Percentiles rank a stretch among this genome's conserved stretches.
Evolutionary conservation across 2,888 invertebrate genomes (phyloP).

Genomic region (Malthinus flaveolus): DNA sequence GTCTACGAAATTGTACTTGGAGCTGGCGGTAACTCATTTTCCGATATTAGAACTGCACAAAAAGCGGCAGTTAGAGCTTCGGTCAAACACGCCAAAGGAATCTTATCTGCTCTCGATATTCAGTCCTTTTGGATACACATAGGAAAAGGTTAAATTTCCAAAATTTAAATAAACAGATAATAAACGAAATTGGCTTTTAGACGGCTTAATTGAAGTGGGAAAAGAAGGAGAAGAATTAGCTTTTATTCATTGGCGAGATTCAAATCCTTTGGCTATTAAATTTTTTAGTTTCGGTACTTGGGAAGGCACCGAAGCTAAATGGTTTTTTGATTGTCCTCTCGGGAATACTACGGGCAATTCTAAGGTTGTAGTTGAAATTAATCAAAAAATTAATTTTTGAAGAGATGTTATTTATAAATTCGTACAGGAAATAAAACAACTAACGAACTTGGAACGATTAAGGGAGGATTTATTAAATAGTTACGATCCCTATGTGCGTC

Average conservation of each 20-base stretch:
- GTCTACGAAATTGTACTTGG: constrained; percentile 76
- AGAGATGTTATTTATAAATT: constrained; percentile 38
- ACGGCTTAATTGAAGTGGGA: constrained; percentile 65
- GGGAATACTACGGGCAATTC: constrained; percentile 45
- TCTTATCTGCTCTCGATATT: constrained; percentile 65
- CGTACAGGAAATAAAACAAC: constrained; percentile 52
- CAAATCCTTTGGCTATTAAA: constrained; percentile 62
- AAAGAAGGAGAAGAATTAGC: constrained; percentile 64
- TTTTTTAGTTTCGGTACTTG: constrained; percentile 73
- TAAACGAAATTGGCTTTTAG: constrained; percentile 46
- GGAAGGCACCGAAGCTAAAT: constrained; percentile 67
- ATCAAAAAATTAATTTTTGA: neutral
- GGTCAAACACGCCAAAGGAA: constrained; percentile 55
- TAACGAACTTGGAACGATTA: constrained; percentile 59
- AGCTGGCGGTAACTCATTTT: constrained; percentile 72
- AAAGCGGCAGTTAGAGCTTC: constrained; percentile 62
- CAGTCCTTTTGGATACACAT: constrained; percentile 69
- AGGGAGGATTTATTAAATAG: constrained; percentile 57
- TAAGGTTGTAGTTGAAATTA: constrained; percentile 33
- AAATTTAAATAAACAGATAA: neutral
- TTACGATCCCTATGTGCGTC: constrained; percentile 54
- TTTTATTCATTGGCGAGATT: constrained; percentile 63
- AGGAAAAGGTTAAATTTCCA: constrained; percentile 54
- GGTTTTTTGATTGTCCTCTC: constrained; percentile 67
- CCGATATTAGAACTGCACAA: constrained; percentile 65